Evolutionary conservation across 1,140 invertebrate genomes (phyloP).

Genomic region (Druon quercuslanigerum): DNA sequence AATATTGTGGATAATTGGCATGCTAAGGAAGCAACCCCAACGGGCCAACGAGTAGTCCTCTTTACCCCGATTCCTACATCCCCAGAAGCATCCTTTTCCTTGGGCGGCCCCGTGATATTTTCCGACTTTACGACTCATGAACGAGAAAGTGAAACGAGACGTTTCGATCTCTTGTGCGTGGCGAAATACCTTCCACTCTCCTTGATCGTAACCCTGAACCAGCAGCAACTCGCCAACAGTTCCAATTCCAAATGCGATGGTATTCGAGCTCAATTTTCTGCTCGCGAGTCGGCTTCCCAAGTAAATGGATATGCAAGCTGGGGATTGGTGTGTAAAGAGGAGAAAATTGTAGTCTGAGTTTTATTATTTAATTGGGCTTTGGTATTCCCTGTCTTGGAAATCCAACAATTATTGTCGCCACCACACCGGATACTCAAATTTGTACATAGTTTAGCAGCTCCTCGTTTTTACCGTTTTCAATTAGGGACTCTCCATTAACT

Average conservation of each 20-base stretch:
- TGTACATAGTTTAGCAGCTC: too few relatives aligned
- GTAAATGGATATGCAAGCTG: neutral
- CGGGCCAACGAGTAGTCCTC: neutral
- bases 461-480: too few relatives aligned
- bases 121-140: slow-evolving; percentile 22
- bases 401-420: too few relatives aligned
- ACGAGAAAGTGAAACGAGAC: slow-evolving; percentile 31
- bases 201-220: slow-evolving; percentile 16
- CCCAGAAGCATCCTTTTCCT: neutral
- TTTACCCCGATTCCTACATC: slow-evolving; percentile 9
- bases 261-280: slow-evolving; percentile 1
- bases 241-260: neutral
- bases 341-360: too few relatives aligned
- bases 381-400: too few relatives aligned
- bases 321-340: too few relatives aligned
- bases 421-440: too few relatives aligned
- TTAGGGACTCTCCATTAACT: too few relatives aligned
- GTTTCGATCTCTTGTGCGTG: neutral
- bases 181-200: neutral
- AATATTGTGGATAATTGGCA: slow-evolving; percentile 45
- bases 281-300: neutral
- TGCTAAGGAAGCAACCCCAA: slow-evolving; percentile 15
- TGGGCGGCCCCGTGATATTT: neutral
- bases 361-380: too few relatives aligned
- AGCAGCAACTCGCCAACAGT: neutral